These are phyloP conservation scores for Campylomormyrus tamandua DNA, from an alignment of 2,113 vertebrate species.

Conservation along the genomic window DNA sequence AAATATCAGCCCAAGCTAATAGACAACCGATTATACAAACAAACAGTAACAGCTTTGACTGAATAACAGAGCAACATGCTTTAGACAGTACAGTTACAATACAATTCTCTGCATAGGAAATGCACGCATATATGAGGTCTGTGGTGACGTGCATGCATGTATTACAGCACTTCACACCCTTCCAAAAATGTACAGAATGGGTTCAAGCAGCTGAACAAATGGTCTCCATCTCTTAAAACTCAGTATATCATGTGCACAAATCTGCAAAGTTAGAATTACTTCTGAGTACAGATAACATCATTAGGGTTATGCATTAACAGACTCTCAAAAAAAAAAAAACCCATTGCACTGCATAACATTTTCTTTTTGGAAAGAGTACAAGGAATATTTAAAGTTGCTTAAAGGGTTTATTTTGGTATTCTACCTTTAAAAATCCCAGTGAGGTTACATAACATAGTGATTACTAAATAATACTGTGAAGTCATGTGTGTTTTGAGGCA, in stretches of 20 bases:
- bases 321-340: background rate
- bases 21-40: background rate
- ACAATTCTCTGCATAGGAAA: background rate
- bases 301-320: background rate
- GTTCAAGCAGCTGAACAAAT: background rate
- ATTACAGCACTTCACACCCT: background rate
- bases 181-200: background rate
- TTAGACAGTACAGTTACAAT: background rate
- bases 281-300: background rate
- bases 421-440: background rate
- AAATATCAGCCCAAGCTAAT: background rate
- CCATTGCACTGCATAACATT: background rate
- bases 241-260: background rate
- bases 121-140: background rate
- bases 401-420: background rate
- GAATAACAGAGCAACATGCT: background rate
- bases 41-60: background rate
- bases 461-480: background rate
- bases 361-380: background rate
- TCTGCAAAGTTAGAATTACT: background rate
- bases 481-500: background rate
- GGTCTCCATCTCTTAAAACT: background rate
- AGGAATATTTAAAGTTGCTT: background rate
- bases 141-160: background rate
- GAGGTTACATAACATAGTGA: background rate